These are phyloP conservation scores for Hippocampus abdominalis DNA, from an alignment of 2,113 vertebrate species.

Conservation along the genomic window DNA sequence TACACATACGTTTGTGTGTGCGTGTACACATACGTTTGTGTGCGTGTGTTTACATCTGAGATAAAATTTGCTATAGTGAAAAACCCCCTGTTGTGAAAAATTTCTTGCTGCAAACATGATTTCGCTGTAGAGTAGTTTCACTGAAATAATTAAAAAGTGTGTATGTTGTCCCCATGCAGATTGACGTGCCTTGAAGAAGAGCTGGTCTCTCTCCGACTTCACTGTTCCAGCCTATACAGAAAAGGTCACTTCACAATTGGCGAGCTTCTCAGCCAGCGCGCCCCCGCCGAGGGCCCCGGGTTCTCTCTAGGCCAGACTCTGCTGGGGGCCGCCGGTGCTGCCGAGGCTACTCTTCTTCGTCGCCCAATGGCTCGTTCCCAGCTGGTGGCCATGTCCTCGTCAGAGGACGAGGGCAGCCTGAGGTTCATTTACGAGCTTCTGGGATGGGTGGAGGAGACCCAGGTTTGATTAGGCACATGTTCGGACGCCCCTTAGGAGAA, in stretches of 20 bases:
- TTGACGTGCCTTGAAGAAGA: conserved; percentile 89
- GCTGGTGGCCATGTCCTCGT: conserved; percentile 91
- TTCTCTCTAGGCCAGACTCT: conserved; percentile 75
- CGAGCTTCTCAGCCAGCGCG: conserved; percentile 61
- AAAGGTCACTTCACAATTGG: conserved; percentile 84
- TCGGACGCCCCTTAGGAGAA: too few species aligned
- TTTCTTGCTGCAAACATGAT: too few species aligned
- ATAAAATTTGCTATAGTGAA: too few species aligned
- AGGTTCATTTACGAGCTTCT: conserved; percentile 96
- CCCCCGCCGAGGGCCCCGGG: conserved; percentile 60
- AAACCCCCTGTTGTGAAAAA: too few species aligned
- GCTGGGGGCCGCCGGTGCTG: conserved; percentile 68
- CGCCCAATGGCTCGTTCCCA: conserved; percentile 86
- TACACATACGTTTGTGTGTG: too few species aligned
- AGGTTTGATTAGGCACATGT: conserved; percentile 67
- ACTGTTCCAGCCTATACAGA: conserved; percentile 91
- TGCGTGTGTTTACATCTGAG: too few species aligned
- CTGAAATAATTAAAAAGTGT: too few species aligned
- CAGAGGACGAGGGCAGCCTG: conserved; percentile 92
- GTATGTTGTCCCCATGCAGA: conserved; percentile 58
- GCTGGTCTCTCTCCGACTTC: conserved; percentile 86
- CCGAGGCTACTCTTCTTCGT: conserved; percentile 76
- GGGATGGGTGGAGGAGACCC: conserved; percentile 96
- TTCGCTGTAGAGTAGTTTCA: too few species aligned
- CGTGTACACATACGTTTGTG: too few species aligned